Evolutionary conservation across 2,888 invertebrate genomes (phyloP), one percentile per base, ranked within the genome.

Genomic region (Eristalis arbustorum): DNA sequence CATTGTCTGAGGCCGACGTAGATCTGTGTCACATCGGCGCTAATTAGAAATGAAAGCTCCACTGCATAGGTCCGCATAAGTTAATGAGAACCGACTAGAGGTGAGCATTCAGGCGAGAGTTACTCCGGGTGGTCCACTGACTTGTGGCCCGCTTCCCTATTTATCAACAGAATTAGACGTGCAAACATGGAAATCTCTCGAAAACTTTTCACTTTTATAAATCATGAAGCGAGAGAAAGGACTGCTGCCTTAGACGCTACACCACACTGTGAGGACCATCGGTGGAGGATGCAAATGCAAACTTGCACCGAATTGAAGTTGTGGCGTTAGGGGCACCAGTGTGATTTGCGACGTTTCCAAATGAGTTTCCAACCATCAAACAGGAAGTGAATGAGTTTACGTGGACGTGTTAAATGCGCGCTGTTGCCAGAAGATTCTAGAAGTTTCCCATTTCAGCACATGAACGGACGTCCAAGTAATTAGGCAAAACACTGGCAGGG

Each of bases 131-230:
- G n/a, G 56, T 22, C 8, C 18, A n/a, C 1, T 18, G 14, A 10
- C 8, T 56, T 10, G 49, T 18, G 14, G 25, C 57, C 57, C 67
- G 56, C 56, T 71, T 49, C 28, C 28, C 14, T 73, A 61, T 75
- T 63, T 74, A 40, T 75, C 40, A 74, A 69, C 69, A n/a, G 69
- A 71, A 75, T 71, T 66, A 75, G 37, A 59, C 34, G 68, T 67
- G 79, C 73, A 68, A 74, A 63, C 68, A 81, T 75, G 18, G 34
- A 68, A 64, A 71, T 69, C 69, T 75, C 57, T n/a, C 72, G 62
- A 67, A 77, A 57, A 62, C 23, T 68, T 72, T 57, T 28, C 37
- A 11, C 40, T 37, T 73, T 77, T 42, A 77, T 77, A 62, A 62
- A 82, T 18, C 66, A 71, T 34, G 22, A 8, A 18, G 5, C 8